These are phyloP conservation scores for Phataginus tricuspis DNA, from an alignment of 2,797 vertebrate species.

Conservation along the genomic window DNA sequence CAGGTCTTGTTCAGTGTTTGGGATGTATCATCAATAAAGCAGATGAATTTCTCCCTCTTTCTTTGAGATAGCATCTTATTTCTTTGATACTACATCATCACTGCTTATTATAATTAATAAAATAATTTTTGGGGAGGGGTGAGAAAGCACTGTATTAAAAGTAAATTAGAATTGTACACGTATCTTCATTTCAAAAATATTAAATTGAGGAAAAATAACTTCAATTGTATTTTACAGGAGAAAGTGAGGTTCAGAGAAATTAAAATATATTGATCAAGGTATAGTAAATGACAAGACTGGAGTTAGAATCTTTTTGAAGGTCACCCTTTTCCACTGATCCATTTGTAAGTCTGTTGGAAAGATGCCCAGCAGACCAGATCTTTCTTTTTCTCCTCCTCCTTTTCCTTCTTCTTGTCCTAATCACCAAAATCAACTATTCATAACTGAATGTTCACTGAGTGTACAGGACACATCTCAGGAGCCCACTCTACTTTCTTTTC, in stretches of 20 bases:
- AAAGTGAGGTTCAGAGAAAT: neutral
- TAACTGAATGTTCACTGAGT: neutral
- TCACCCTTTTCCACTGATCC: neutral
- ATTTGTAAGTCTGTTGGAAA: neutral
- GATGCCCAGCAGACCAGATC: neutral
- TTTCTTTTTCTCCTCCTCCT: neutral
- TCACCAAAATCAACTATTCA: neutral
- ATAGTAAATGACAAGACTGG: neutral
- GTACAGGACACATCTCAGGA: neutral
- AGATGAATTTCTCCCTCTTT: neutral
- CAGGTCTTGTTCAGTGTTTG: neutral
- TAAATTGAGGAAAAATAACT: neutral
- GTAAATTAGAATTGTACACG: neutral
- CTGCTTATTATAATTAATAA: neutral
- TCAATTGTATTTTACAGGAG: neutral
- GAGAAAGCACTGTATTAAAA: neutral
- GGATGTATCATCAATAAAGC: neutral
- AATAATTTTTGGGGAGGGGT: neutral
- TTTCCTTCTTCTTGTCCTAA: neutral
- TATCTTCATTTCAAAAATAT: neutral
- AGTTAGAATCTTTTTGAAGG: neutral
- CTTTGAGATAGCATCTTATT: neutral
- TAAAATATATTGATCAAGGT: neutral
- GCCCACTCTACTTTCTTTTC: neutral
- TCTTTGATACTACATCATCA: neutral